Conservation (phyloP, 2,113 vertebrate species). For the Corythoichthys intestinalis region DNA sequence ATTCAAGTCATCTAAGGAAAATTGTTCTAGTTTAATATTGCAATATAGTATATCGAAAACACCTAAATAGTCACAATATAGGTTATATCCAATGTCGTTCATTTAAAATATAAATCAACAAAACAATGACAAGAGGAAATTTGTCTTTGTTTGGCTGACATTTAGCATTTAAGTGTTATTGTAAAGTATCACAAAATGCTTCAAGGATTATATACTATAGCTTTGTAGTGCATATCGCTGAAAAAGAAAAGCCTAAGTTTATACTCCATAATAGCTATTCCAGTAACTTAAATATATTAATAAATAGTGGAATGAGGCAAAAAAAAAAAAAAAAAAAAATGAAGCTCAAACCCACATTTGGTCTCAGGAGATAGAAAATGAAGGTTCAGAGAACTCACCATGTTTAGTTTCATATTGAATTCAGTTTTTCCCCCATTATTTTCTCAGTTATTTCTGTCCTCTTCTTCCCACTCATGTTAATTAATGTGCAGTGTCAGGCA, state of each 20-base stretch:
- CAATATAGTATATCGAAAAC: no score
- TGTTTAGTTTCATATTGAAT: constrained; percentile 36
- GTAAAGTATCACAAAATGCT: neutral
- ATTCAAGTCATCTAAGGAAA: no score
- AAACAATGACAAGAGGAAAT: neutral
- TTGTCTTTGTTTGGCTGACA: neutral
- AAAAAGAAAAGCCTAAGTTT: neutral
- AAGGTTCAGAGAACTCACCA: constrained; percentile 38
- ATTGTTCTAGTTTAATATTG: no score
- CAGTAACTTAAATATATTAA: neutral
- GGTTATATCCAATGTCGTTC: no score
- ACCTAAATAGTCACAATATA: no score
- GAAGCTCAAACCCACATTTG: constrained; percentile 34
- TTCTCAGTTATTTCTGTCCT: constrained; percentile 42
- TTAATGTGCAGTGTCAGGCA: constrained; percentile 70
- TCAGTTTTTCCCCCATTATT: constrained; percentile 24
- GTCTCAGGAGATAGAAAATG: constrained; percentile 42
- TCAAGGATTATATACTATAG: neutral
- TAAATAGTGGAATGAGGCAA: neutral
- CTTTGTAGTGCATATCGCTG: neutral
- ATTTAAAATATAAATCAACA: neutral
- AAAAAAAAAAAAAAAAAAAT: constrained; percentile 19
- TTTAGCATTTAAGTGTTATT: neutral
- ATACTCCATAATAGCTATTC: neutral
- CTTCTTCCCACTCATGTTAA: constrained; percentile 43